Evolutionary conservation across 2,113 vertebrate species (phyloP), one percentile per base, ranked within the genome.

Genomic region (Platichthys stellatus): DNA sequence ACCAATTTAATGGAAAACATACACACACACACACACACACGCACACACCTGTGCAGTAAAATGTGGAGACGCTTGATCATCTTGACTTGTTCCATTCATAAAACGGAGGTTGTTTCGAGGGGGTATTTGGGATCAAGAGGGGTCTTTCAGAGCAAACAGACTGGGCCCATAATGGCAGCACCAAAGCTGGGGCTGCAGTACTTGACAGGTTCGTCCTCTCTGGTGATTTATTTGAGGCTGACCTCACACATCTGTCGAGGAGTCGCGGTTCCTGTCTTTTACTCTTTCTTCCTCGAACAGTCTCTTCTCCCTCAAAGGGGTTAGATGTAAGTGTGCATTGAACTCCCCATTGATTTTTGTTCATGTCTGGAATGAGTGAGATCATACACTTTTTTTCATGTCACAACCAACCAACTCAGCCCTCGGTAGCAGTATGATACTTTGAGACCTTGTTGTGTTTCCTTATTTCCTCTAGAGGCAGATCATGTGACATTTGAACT

Each of bases 181-280:
- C 49, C 56, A 69, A 70, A 70, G 51, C 54, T 56, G 54, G 56
- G 21, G 53, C 63, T 57, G 65, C 57, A 51, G 1, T 8, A 47
- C 59, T 64, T 78, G 72, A 79, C 79, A 76, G 57, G 64, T 71
- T 78, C 49, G 56, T 28, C 58, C 54, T 24, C 1, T 63, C 58
- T 57, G 15, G 62, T 85, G 84, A 87, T 89, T 90, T 82, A 89
- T 83, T 63, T 51, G 76, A 70, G 68, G 28, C 66, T 83, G 78
- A 85, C 71, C 62, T 79, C 69, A 62, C 68, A 89, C 84, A 89
- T 87, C 83, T 89, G 90, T 83, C 58, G 18, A 60, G 11, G 66
- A 84, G 63, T 77, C 69, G 51, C 53, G 51, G 53, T 70, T 43
- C 35, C 20, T 23, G 70, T 69, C 65, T 40, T 67, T 71, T 69